A percentile compares a stretch with the other conserved stretches of the same genome.
Evolutionary conservation across 2,888 invertebrate genomes (phyloP).

Genomic region (Hydroisotoma schaefferi): DNA sequence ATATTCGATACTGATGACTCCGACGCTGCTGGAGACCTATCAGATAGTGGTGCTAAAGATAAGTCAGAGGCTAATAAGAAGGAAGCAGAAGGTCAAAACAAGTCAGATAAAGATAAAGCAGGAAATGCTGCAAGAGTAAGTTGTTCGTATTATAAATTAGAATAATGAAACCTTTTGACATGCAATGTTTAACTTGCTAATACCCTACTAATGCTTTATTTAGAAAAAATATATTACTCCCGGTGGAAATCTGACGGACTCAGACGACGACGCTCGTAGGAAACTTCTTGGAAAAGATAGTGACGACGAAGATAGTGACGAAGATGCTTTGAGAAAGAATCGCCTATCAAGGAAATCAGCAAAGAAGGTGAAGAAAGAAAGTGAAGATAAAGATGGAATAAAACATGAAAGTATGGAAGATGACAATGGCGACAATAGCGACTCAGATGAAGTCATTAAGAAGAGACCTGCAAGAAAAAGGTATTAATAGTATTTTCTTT

Average conservation of each 20-base stretch:
- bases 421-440: neutral
- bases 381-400: neutral
- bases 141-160: neutral
- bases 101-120: no score
- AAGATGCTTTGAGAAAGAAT: neutral
- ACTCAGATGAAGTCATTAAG: neutral
- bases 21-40: neutral
- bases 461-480: neutral
- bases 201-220: neutral
- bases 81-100: neutral
- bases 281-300: neutral
- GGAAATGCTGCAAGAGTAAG: no score
- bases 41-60: neutral
- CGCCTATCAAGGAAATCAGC: neutral
- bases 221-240: slow-evolving; percentile 2
- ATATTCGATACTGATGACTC: no score
- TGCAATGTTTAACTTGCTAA: neutral
- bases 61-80: neutral
- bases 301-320: neutral
- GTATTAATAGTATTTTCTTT: neutral
- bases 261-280: neutral
- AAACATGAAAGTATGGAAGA: neutral
- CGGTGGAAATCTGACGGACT: neutral
- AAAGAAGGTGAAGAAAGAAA: neutral
- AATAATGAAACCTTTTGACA: neutral